A percentile compares a stretch with the other conserved stretches of the same genome.
These are phyloP conservation scores for Heterodera filipjevi DNA, from an alignment of 2,888 invertebrate genomes.

Conservation along the genomic window DNA sequence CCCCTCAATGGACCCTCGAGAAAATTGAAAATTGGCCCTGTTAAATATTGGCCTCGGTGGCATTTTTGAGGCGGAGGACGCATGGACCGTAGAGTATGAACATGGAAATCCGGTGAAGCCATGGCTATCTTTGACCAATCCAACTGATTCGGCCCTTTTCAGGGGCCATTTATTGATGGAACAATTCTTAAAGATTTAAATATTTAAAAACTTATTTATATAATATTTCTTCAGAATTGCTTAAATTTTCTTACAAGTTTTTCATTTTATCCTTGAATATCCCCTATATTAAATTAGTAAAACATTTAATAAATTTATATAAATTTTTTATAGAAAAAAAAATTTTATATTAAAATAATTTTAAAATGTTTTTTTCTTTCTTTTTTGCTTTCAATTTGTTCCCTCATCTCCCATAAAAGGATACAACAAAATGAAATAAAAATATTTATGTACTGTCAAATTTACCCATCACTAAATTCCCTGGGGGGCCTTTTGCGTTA, in stretches of 20 bases:
- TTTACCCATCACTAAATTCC: not conserved
- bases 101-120: not conserved
- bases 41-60: not conserved
- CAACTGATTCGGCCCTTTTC: too few relatives aligned
- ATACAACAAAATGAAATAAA: not conserved
- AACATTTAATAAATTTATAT: not conserved
- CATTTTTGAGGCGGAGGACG: not conserved
- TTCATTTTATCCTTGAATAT: too few relatives aligned
- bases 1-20: not conserved
- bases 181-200: too few relatives aligned
- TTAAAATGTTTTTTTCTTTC: not conserved
- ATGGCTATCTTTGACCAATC: too few relatives aligned
- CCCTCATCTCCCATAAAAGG: not conserved
- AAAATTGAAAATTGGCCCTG: slow-evolving; percentile 8
- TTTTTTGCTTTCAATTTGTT: not conserved
- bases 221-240: too few relatives aligned
- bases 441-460: not conserved
- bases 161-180: too few relatives aligned
- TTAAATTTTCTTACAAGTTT: too few relatives aligned
- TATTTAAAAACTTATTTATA: too few relatives aligned
- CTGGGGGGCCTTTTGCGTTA: not conserved
- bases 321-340: not conserved
- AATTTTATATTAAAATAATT: not conserved
- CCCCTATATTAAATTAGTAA: not conserved
- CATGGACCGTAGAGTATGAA: not conserved